Evolutionary conservation across 2,113 vertebrate genomes (phyloP).

Genomic region (Tetraodon nigroviridis): DNA sequence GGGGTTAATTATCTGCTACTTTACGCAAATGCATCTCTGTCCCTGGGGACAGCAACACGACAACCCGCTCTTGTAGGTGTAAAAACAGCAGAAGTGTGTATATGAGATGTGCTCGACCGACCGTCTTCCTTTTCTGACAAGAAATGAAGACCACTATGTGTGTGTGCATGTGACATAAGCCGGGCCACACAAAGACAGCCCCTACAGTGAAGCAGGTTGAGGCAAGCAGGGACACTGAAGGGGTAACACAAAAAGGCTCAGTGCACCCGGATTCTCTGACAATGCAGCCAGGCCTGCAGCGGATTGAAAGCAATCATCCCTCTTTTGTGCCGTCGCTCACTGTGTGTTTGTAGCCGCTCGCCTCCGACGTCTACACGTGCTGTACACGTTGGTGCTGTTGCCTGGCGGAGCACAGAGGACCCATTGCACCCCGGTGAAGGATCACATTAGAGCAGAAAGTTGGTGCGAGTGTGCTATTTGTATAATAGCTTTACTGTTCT

Average conservation of each 20-base stretch:
- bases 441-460: conserved; percentile 58
- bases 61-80: conserved; percentile 57
- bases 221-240: conserved; percentile 48
- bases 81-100: conserved; percentile 70
- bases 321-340: conserved; percentile 49
- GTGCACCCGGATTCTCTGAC: conserved; percentile 56
- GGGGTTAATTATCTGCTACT: conserved; percentile 29
- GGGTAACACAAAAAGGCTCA: conserved; percentile 54
- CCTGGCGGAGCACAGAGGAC: conserved; percentile 45
- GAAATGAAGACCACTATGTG: conserved; percentile 48
- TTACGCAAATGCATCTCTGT: conserved; percentile 42
- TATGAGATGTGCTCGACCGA: conserved; percentile 61
- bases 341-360: conserved; percentile 26
- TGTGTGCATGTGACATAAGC: conserved; percentile 31
- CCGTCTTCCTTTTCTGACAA: conserved; percentile 73
- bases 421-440: conserved; percentile 44
- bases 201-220: conserved; percentile 50
- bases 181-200: conserved; percentile 50
- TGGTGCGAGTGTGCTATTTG: conserved; percentile 44
- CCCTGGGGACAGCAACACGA: conserved; percentile 58
- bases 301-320: conserved; percentile 52
- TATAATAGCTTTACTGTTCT: conserved; percentile 45
- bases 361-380: conserved; percentile 32
- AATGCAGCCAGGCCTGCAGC: conserved; percentile 54
- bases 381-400: conserved; percentile 23